phyloP scores from a whole-genome alignment of 2,797 vertebrate genomes.

The Enteromius treurensis region DNA sequence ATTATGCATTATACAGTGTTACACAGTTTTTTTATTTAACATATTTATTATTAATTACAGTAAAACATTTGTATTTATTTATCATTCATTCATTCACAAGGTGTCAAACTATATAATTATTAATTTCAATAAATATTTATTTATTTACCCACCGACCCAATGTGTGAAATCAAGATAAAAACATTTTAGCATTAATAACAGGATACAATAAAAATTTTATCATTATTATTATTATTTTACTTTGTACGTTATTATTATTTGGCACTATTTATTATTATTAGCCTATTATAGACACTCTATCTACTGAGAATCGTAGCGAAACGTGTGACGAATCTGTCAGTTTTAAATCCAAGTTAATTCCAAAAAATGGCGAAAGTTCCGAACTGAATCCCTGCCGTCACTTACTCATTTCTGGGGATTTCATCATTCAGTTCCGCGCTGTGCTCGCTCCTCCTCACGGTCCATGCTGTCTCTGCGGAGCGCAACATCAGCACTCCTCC shows the following conservation, averaged over 20 bases:
- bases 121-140: no score
- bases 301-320: background rate
- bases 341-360: background rate
- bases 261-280: background rate
- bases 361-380: conserved; percentile 70
- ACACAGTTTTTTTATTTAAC: background rate
- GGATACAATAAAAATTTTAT: no score
- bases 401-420: conserved; percentile 73
- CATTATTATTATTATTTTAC: no score
- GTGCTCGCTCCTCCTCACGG: conserved; percentile 55
- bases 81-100: background rate
- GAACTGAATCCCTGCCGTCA: background rate
- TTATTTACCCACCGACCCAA: background rate
- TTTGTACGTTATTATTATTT: background rate
- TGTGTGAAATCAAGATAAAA: background rate
- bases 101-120: background rate
- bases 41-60: background rate
- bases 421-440: conserved; percentile 78
- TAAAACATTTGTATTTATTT: background rate
- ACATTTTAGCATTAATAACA: background rate
- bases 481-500: conserved; percentile 75
- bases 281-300: no score
- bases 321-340: conserved; percentile 67
- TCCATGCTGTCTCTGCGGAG: conserved; percentile 73
- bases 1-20: background rate